Evolutionary conservation across 2,797 vertebrate species (phyloP), one percentile per base, ranked within the genome.

Genomic region (Characodon lateralis): DNA sequence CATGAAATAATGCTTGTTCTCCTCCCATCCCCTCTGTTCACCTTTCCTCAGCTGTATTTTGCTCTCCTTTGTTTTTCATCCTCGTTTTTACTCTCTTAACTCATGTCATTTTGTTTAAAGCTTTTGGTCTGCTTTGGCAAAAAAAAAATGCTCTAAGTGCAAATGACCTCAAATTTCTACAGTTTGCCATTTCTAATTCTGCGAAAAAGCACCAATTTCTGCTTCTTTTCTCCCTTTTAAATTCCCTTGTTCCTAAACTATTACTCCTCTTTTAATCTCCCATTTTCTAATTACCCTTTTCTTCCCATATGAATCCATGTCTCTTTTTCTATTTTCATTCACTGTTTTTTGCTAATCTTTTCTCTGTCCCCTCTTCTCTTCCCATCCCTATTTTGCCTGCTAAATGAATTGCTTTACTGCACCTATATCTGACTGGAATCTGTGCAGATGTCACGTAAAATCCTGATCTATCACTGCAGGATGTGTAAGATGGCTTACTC

Each of bases 1-100:
- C 87, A 90, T 88, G 85, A 90, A 81, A 83, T 76, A 91, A 83
- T 8, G n/a, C 56, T 50, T 59, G 73, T 58, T 82, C 88, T 83
- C 80, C 88, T 87, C 86, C 83, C 78, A 68, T 68, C 22, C 78
- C 56, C 76, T 77, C 72, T 78, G 56, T 53, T 74, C 63, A 31
- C 46, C 72, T 73, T 56, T 71, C 58, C 35, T 66, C 8, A 24
- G 4, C 8, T 41, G 63, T 66, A 20, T 55, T 55, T 55, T 1
- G 20, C 48, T 41, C 35, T 39, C 20, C 4, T 22, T 66, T 66
- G 63, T 41, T 66, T 66, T 66, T 58, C 79, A 50, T 72, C 69
- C 18, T 59, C 48, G 73, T 51, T 28, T 31, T 2, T 48, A 41
- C 35, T 39, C 5, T 2, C 1, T 59, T 50, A 72, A 46, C 18